Evolutionary conservation across 2,888 invertebrate species (phyloP).

Genomic region (Agrotis ipsilon): DNA sequence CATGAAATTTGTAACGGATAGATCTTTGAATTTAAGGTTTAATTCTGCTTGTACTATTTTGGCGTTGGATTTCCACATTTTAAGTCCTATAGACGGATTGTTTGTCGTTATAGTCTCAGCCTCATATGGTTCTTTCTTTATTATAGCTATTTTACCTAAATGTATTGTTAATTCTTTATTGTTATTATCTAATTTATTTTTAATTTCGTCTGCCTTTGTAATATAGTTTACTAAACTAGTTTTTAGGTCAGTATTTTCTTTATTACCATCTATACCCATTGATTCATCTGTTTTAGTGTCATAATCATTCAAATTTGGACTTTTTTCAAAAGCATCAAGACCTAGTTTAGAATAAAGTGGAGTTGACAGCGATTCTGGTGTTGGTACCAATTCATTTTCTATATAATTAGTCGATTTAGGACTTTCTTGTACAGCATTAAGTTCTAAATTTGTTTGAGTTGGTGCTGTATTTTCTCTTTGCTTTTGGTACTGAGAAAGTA

Average conservation of each 20-base stretch:
- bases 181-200: constrained; percentile 14
- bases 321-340: not conserved
- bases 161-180: constrained; percentile 31
- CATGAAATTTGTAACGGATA: constrained; percentile 59
- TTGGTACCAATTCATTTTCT: not conserved
- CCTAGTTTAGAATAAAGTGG: constrained; percentile 1
- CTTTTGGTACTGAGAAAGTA: not conserved
- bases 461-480: not conserved
- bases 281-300: not conserved
- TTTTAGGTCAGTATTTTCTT: constrained; percentile 33
- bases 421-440: too few species aligned
- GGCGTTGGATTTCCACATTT: constrained; percentile 60
- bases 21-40: constrained; percentile 51
- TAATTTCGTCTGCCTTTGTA: constrained; percentile 12
- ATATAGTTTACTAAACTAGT: constrained; percentile 33
- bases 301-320: not conserved
- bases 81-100: constrained; percentile 55
- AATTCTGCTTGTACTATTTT: constrained; percentile 61
- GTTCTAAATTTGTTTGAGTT: too few species aligned
- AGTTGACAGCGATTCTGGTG: not conserved
- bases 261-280: not conserved
- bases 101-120: constrained; percentile 28
- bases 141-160: constrained; percentile 49
- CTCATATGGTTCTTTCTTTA: constrained; percentile 20
- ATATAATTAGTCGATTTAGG: too few species aligned